Conservation (phyloP, 2,888 invertebrate genomes). For the Ptychoptera contaminata region DNA sequence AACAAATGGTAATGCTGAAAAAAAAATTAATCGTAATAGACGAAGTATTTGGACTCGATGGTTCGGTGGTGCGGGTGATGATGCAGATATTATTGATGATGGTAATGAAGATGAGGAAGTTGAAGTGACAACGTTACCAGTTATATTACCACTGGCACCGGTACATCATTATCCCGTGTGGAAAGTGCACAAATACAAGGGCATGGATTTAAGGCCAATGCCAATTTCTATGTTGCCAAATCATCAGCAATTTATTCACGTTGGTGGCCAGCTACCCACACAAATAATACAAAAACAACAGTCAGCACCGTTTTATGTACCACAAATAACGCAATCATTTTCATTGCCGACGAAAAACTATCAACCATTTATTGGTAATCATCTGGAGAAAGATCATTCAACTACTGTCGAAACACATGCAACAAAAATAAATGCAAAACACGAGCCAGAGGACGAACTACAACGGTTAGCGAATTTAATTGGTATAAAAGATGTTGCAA, state of each 20-base stretch:
- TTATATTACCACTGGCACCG: no score
- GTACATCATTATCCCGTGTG: constrained; percentile 6
- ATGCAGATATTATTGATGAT: no score
- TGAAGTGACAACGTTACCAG: no score
- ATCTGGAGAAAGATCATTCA: not conserved
- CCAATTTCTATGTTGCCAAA: constrained; percentile 3
- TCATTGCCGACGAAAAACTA: not conserved
- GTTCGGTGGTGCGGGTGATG: no score
- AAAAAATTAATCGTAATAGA: no score
- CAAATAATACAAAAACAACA: no score
- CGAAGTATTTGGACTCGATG: no score
- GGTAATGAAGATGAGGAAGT: no score
- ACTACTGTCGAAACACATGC: not conserved
- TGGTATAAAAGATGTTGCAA: not conserved
- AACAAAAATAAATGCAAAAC: not conserved
- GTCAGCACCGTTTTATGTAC: no score
- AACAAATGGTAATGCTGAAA: no score
- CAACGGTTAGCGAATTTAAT: not conserved
- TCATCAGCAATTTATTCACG: not conserved
- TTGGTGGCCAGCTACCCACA: no score
- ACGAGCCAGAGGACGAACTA: not conserved
- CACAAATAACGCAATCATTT: not conserved
- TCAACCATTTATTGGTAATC: not conserved
- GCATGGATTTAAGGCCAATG: constrained; percentile 4
- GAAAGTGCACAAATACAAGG: constrained; percentile 7